A percentile compares a stretch with the other conserved stretches of the same genome.
Conservation (phyloP, 2,113 vertebrate species). For the Podarcis raffonei region DNA sequence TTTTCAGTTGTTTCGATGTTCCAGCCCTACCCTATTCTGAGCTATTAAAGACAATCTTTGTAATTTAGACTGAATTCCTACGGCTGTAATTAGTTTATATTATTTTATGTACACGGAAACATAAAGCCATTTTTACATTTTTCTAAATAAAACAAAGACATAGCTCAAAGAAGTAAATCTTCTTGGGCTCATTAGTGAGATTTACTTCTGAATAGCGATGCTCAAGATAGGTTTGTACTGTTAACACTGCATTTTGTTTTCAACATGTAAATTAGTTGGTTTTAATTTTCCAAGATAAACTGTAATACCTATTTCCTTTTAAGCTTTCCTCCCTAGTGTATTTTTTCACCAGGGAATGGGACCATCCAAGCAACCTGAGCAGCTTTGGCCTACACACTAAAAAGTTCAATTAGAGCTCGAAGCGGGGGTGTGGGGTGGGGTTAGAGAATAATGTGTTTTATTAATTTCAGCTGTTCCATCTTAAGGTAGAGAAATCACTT, state of each 20-base stretch:
- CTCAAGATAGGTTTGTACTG: not conserved
- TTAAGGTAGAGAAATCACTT: slow-evolving; percentile 73
- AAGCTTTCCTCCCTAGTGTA: slow-evolving; percentile 21
- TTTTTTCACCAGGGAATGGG: slow-evolving; percentile 43
- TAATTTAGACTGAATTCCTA: not conserved
- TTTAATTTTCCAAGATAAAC: slow-evolving; percentile 3
- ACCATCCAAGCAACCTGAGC: slow-evolving; percentile 8
- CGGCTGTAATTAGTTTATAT: too few species aligned
- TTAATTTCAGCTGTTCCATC: slow-evolving; percentile 73
- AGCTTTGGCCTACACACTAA: slow-evolving; percentile 47
- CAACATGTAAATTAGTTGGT: not conserved
- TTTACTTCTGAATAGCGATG: not conserved
- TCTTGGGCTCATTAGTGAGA: not conserved
- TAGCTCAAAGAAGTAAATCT: too few species aligned
- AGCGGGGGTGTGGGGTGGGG: slow-evolving; percentile 22
- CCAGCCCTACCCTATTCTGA: not conserved
- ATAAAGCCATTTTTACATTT: too few species aligned
- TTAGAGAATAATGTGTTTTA: slow-evolving; percentile 65
- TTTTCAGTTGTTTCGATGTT: not conserved
- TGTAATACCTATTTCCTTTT: slow-evolving; percentile 17
- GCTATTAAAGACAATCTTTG: not conserved
- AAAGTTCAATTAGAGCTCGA: slow-evolving; percentile 61
- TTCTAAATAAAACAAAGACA: too few species aligned
- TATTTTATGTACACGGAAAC: too few species aligned
- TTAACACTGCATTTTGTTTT: slow-evolving; percentile 24